phyloP scores from a whole-genome alignment of 2,113 vertebrate genomes.

The Eptesicus fuscus region DNA sequence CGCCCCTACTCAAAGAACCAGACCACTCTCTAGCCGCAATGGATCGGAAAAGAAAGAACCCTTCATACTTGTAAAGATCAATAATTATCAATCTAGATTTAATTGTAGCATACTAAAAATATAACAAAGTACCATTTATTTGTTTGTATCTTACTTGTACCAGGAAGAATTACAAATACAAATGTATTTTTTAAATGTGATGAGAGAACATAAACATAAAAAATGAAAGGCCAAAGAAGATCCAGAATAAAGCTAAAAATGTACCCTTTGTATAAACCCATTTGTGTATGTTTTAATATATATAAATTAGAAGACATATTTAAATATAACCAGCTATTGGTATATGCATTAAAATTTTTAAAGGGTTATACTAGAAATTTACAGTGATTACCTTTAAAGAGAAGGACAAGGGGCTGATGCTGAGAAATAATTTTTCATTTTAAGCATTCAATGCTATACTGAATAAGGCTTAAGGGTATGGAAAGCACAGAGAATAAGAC shows the following conservation, averaged over 20 bases:
- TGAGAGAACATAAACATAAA: not conserved
- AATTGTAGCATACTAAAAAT: not conserved
- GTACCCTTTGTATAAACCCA: not conserved
- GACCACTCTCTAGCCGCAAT: too few relatives aligned
- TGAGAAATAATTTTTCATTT: not conserved
- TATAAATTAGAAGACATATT: not conserved
- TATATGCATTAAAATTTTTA: not conserved
- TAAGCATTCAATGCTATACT: not conserved
- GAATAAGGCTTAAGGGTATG: not conserved
- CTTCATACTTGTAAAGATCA: not conserved
- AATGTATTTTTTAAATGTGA: not conserved
- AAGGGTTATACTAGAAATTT: constrained; percentile 16
- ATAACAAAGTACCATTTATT: not conserved
- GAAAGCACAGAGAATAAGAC: not conserved
- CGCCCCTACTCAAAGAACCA: too few relatives aligned
- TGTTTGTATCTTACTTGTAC: not conserved
- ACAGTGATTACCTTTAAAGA: constrained; percentile 3
- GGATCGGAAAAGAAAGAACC: too few relatives aligned
- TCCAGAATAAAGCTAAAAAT: not conserved
- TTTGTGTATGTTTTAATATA: not conserved
- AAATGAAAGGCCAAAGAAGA: not conserved
- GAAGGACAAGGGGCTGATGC: not conserved
- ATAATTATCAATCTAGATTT: not conserved
- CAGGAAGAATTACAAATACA: not conserved
- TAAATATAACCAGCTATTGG: not conserved